Evolutionary conservation across 2,797 vertebrate species (phyloP), one percentile per base, ranked within the genome.

Genomic region (Vespertilio murinus): DNA sequence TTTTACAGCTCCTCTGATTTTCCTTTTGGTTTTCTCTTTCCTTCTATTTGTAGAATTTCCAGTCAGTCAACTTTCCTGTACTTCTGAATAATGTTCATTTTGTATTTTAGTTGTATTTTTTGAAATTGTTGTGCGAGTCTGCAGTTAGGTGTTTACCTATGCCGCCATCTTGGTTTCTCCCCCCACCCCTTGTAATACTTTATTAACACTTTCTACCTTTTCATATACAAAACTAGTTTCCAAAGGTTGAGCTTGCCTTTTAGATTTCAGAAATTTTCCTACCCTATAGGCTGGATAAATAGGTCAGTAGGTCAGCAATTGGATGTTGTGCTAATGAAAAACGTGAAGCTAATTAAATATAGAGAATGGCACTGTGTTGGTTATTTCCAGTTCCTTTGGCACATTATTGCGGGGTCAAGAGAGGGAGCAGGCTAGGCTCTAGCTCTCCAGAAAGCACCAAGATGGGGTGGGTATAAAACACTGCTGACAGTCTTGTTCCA

Each of bases 121-220:
- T n/a, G n/a, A n/a, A n/a, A n/a, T n/a, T n/a, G n/a, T n/a, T n/a
- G n/a, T n/a, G n/a, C n/a, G n/a, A n/a, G n/a, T n/a, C n/a, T n/a
- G n/a, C n/a, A n/a, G n/a, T n/a, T n/a, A n/a, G n/a, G n/a, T n/a
- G n/a, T n/a, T n/a, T n/a, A n/a, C n/a, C n/a, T n/a, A n/a, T n/a
- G n/a, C n/a, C n/a, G n/a, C n/a, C n/a, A n/a, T n/a, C n/a, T n/a
- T n/a, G n/a, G n/a, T n/a, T n/a, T n/a, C n/a, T n/a, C n/a, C n/a
- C n/a, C n/a, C n/a, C n/a, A n/a, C n/a, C n/a, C n/a, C n/a, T n/a
- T 74, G 74, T 59, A 65, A 59, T 9, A 40, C 77, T 73, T 89
- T 95, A 88, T 88, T 95, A 90, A 88, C 78, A 82, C 30, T 45
- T 49, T 52, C 52, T 78, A 54, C 64, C 56, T 91, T 80, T 95